phyloP scores from a whole-genome alignment of 2,113 vertebrate genomes.

The Limnothrissa miodon region DNA sequence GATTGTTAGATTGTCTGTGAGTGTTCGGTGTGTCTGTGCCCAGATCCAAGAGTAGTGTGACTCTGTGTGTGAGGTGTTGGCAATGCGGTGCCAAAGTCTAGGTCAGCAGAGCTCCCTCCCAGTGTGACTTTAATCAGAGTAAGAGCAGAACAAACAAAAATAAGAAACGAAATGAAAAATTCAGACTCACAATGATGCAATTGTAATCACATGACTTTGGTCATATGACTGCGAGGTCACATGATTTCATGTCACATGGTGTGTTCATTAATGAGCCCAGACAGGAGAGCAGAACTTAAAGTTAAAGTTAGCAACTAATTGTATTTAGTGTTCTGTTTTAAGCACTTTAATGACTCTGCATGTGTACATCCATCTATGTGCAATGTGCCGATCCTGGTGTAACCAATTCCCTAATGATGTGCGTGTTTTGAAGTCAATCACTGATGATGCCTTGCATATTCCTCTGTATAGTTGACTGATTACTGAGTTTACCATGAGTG shows the following conservation, averaged over 20 bases:
- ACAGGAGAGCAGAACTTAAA: not conserved
- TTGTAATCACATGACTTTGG: not conserved
- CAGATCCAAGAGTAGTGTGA: no score
- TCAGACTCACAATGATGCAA: no score
- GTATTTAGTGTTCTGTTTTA: not conserved
- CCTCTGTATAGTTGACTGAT: not conserved
- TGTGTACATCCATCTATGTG: not conserved
- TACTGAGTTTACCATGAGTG: not conserved
- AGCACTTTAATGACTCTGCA: not conserved
- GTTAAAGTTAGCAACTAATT: not conserved
- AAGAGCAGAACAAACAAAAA: no score
- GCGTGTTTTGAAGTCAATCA: not conserved
- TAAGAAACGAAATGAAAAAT: no score
- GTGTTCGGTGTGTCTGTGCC: not conserved
- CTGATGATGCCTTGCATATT: not conserved
- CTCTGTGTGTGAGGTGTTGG: not conserved
- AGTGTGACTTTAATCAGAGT: not conserved
- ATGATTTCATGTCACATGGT: not conserved
- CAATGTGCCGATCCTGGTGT: not conserved
- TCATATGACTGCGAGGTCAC: slow-evolving; percentile 1
- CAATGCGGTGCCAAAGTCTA: not conserved
- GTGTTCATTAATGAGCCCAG: not conserved
- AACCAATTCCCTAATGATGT: not conserved
- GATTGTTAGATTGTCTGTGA: not conserved
- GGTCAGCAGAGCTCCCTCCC: not conserved